Conservation (phyloP, 2,113 vertebrate species). For the Cynopterus brachyotis region DNA sequence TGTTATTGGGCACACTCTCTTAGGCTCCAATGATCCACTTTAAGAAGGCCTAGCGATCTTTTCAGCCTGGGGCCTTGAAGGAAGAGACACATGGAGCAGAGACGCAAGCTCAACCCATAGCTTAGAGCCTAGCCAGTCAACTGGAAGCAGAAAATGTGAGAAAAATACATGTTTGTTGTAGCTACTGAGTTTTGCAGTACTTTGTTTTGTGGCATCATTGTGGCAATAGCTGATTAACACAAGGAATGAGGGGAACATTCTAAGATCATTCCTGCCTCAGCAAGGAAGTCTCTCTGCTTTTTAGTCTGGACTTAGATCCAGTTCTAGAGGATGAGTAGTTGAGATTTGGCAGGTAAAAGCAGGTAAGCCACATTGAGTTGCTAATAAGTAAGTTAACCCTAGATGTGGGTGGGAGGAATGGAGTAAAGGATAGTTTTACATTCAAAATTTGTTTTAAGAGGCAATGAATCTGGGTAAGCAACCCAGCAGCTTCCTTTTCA, state of each 20-base stretch:
- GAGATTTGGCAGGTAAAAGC: not conserved
- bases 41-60: not conserved
- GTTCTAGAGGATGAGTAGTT: not conserved
- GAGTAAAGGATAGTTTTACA: not conserved
- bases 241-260: not conserved
- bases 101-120: not conserved
- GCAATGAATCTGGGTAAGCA: not conserved
- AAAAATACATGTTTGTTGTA: not conserved
- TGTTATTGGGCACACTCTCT: not conserved
- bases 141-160: not conserved
- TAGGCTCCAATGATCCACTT: not conserved
- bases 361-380: not conserved
- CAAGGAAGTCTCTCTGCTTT: not conserved
- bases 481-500: not conserved
- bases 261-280: not conserved
- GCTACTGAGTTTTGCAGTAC: not conserved
- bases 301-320: not conserved
- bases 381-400: not conserved
- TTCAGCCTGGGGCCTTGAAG: not conserved
- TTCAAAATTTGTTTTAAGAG: not conserved
- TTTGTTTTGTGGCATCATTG: not conserved
- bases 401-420: not conserved
- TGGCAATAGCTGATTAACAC: not conserved
- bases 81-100: not conserved
- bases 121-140: not conserved